Evolutionary conservation across 35 echinoderm and acorn worm species (phyloP).

Genomic region (Apostichopus japonicus): DNA sequence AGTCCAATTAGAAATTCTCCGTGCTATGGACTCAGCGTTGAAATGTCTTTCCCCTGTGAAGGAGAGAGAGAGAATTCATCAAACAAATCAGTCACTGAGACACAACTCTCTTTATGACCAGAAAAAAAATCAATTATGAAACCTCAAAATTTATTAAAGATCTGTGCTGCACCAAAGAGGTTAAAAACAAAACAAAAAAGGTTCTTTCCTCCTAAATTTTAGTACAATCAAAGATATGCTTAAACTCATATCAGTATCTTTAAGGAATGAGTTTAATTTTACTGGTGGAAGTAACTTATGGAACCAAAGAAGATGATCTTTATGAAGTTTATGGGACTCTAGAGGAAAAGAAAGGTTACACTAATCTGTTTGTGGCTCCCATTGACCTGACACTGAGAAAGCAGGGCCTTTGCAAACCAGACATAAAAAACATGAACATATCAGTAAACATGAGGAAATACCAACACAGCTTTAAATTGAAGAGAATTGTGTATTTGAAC

Average conservation of each 20-base stretch:
- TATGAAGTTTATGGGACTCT: too few relatives aligned
- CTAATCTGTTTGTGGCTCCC: too few relatives aligned
- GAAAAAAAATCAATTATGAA: not conserved
- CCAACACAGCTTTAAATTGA: not conserved
- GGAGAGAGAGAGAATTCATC: not conserved
- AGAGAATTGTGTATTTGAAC: too few relatives aligned
- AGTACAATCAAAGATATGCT: not conserved
- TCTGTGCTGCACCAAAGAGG: too few relatives aligned
- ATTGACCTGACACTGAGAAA: too few relatives aligned
- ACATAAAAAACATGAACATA: not conserved
- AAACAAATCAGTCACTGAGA: not conserved
- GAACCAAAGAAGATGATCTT: too few relatives aligned
- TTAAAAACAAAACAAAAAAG: not conserved
- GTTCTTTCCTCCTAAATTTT: not conserved
- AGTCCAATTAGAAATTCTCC: not conserved
- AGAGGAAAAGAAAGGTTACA: too few relatives aligned
- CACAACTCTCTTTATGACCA: too few relatives aligned
- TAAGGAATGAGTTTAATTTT: too few relatives aligned
- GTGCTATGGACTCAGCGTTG: conserved; percentile 40
- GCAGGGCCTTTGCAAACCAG: too few relatives aligned
- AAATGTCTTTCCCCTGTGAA: conserved; percentile 62
- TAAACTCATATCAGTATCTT: not conserved
- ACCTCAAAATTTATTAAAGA: not conserved
- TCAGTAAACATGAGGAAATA: not conserved
- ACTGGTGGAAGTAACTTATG: too few relatives aligned